Evolutionary conservation across 2,888 invertebrate genomes (phyloP).

Genomic region (Drosophila trichaetosa): DNA sequence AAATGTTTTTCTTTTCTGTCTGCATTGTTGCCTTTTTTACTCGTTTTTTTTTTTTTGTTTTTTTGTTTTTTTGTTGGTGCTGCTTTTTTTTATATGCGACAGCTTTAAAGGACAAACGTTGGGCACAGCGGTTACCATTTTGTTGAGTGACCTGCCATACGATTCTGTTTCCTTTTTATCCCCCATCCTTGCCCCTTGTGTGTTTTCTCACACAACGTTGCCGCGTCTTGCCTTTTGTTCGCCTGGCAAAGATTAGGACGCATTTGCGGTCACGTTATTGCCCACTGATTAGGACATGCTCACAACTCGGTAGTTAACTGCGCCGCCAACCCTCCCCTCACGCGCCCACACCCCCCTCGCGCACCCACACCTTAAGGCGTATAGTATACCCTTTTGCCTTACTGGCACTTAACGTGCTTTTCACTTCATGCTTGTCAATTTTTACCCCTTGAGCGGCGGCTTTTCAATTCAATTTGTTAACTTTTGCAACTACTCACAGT

Average conservation of each 20-base stretch:
- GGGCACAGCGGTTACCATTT: constrained; percentile 66
- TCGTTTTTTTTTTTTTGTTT: background rate
- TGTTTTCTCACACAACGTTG: background rate
- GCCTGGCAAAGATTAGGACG: constrained; percentile 67
- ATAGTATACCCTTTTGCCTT: constrained; percentile 23
- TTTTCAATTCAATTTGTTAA: constrained; percentile 67
- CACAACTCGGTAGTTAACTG: constrained; percentile 65
- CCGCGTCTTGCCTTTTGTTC: constrained; percentile 58
- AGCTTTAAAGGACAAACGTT: constrained; percentile 75
- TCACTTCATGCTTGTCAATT: constrained; percentile 59
- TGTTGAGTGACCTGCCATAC: constrained; percentile 68
- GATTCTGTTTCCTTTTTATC: constrained; percentile 16
- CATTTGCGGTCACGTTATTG: constrained; percentile 81
- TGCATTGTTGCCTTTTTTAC: constrained; percentile 54
- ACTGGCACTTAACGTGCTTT: constrained; percentile 60
- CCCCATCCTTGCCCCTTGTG: background rate
- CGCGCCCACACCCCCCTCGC: background rate
- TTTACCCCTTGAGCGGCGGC: constrained; percentile 16
- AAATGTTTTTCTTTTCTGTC: constrained; percentile 77
- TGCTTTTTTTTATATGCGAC: constrained; percentile 54
- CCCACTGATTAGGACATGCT: constrained; percentile 76
- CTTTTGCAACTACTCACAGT: constrained; percentile 71
- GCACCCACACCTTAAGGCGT: background rate
- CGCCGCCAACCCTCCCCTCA: constrained; percentile 47
- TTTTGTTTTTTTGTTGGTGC: constrained; percentile 37